These are phyloP conservation scores for Irena cyanogastra DNA, from an alignment of 2,113 vertebrate species.

Conservation along the genomic window DNA sequence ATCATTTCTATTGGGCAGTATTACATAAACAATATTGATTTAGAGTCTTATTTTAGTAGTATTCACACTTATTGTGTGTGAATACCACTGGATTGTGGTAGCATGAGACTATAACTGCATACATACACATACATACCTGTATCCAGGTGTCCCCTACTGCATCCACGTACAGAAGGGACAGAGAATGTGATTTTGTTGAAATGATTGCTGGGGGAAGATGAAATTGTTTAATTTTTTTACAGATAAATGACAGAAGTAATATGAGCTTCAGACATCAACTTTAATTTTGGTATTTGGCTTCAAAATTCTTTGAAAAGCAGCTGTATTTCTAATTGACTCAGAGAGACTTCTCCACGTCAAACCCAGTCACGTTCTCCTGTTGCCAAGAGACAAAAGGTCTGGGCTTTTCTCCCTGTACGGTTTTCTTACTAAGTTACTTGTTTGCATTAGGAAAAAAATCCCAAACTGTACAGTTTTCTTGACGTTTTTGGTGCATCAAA, in stretches of 20 bases:
- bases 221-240: neutral
- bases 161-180: neutral
- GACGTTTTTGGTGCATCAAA: neutral
- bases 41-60: neutral
- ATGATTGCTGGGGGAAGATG: neutral
- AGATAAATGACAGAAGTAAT: neutral
- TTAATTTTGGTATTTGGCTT: neutral
- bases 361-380: neutral
- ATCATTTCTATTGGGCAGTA: neutral
- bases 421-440: neutral
- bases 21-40: neutral
- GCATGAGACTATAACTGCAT: neutral
- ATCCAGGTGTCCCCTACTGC: neutral
- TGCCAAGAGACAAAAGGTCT: neutral
- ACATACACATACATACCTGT: accelerated
- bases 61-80: too few species aligned
- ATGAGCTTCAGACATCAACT: neutral
- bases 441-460: neutral
- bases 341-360: neutral
- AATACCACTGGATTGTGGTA: neutral
- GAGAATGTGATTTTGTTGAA: neutral
- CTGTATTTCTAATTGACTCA: neutral
- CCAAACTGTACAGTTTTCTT: neutral
- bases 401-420: neutral
- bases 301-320: neutral